Percentiles rank a stretch among this genome's conserved stretches.
Conservation (phyloP, 2,888 invertebrate genomes). For the Sympetrum striolatum region DNA sequence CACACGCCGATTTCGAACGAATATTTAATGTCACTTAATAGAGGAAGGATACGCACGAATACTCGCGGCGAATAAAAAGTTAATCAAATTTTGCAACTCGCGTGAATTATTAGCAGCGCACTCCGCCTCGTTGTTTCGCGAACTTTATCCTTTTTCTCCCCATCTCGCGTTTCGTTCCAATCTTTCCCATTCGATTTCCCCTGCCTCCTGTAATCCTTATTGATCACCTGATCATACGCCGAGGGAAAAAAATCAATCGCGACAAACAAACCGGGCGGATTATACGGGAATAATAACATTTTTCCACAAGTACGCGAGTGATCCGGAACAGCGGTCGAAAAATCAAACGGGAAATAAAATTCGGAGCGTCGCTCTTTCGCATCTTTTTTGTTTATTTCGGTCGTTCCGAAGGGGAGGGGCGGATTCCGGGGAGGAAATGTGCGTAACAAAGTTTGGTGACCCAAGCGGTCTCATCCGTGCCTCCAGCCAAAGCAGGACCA, state of each 20-base stretch:
- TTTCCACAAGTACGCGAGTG: background rate
- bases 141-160: background rate
- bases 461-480: background rate
- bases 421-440: background rate
- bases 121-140: background rate
- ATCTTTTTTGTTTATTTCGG: background rate
- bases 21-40: background rate
- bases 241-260: background rate
- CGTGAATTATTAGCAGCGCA: background rate
- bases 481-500: background rate
- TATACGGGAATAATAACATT: background rate
- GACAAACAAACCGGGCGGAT: background rate
- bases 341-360: background rate
- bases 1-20: background rate
- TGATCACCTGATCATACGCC: background rate
- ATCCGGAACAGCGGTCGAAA: background rate
- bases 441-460: background rate
- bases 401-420: background rate
- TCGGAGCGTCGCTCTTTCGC: background rate
- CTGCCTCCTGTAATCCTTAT: background rate
- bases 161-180: background rate
- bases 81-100: background rate
- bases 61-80: background rate
- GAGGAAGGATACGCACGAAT: background rate
- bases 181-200: background rate